Evolutionary conservation across 2,888 invertebrate genomes (phyloP), one percentile per base, ranked within the genome.

Genomic region (Leptogaster cylindrica): DNA sequence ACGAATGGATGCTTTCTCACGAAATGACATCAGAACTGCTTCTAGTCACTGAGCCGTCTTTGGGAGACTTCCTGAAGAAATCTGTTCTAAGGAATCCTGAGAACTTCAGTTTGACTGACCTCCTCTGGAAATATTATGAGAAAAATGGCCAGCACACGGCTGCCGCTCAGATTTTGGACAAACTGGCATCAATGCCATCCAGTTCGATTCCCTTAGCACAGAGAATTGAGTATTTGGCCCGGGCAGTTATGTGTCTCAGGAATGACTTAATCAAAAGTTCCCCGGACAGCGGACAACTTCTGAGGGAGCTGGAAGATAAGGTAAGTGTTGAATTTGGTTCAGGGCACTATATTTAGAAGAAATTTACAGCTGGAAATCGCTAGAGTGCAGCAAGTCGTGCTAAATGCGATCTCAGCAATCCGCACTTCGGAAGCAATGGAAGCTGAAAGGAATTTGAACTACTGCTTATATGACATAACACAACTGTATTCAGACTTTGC

Each of bases 71-170:
- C 72, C 72, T 83, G 33, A 77, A 80, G 12, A 78, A 80, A 14
- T 81, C 80, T 58, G 81, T 80, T 2, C 75, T 77, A 70, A 82
- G 83, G 66, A 82, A 84, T 77, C 85, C 88, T 6, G 85, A 89
- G 51, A 81, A 86, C 72, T 79, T 86, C 1, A 82, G 83, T 72
- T 81, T 89, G 18, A 85, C 91, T 71, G 94, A 97, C 78, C 82
- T 98, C 71, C 82, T 98, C 66, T 98, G 98, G 97, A 95, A 95
- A 81, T 96, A 92, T 78, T 95, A 97, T 76, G 97, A 98, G 80
- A 91, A 91, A 77, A 90, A 89, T 75, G 90, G 91, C 25, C 94
- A 97, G 78, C 97, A 95, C 77, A 87, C 91, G 1, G 91, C 93
- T 7, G 98, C 98, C 1, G 96, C 98, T 0, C 88, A 91, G 75